Base-by-base conservation (phyloP, 1,140 invertebrate species). In the Bombus impatiens region DNA sequence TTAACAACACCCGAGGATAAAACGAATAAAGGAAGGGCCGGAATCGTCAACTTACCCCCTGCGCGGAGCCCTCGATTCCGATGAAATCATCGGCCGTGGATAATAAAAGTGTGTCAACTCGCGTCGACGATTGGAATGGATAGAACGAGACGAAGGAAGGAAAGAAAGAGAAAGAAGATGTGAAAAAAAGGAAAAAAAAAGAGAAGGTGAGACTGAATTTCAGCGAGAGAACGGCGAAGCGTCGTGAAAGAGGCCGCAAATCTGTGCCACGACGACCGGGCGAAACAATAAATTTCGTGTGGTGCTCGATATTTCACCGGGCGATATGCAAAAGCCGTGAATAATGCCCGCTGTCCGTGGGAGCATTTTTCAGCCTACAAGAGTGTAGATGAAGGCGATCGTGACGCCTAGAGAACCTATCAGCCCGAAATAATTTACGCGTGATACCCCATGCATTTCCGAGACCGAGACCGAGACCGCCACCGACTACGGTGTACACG, bases 401-500 rank as follows among this genome's bases (percentile, higher is more conserved):
- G 75, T 13, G 12, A 12, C 28, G 53, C 47, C 59, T 32, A 57
- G 53, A 22, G n/a, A 72, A 85, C 77, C 83, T 53, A 85, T 72
- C 83, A 42, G 2, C 40, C 25, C 32, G 53, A 80, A 86, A 89
- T 89, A 89, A 89, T 89, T 88, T 80, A 83, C 76, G 70, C 40
- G 70, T n/a, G n/a, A 18, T 37, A 53, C 57, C 44, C 32, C 32
- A 9, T 40, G 67, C 32, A 44, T 40, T 44, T 65, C 35, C 35
- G 37, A 35, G 25, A 15, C 1, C 35, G 37, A 35, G 25, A 15
- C 1, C 68, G 18, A 53, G 47, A 53, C 18, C 40, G 59, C 28
- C 12, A 53, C 59, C 28, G 4, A 13, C 28, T 62, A n/a, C 28
- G 9, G 3, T 53, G 10, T 62, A 62, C 59, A 62, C 9, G 35